Evolutionary conservation across 2,797 vertebrate species (phyloP).

Genomic region (Argentina silus): DNA sequence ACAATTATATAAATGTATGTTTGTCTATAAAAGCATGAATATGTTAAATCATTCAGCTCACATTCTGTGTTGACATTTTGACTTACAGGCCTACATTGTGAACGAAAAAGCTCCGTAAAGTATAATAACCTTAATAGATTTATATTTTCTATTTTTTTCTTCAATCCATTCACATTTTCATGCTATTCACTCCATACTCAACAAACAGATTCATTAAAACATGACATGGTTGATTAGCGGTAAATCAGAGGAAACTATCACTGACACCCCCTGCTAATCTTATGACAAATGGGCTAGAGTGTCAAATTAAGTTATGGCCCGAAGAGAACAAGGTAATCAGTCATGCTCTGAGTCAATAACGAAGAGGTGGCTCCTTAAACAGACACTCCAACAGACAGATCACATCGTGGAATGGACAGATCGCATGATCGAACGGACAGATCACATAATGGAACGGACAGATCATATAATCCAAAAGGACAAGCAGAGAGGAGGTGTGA

Average conservation of each 20-base stretch:
- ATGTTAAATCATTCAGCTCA: too few species aligned
- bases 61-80: too few species aligned
- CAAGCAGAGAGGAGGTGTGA: too few species aligned
- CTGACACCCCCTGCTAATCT: slow-evolving; percentile 44
- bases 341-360: slow-evolving; percentile 59
- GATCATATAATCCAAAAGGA: background rate
- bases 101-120: too few species aligned
- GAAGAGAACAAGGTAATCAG: background rate
- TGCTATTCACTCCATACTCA: too few species aligned
- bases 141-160: too few species aligned
- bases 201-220: background rate
- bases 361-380: slow-evolving; percentile 56
- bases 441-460: slow-evolving; percentile 13
- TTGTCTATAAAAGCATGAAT: too few species aligned
- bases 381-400: slow-evolving; percentile 60
- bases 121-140: too few species aligned
- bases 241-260: slow-evolving; percentile 16
- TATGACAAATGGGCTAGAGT: slow-evolving; percentile 37
- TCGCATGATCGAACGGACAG: slow-evolving; percentile 53
- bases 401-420: slow-evolving; percentile 58
- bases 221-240: slow-evolving; percentile 37
- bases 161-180: too few species aligned
- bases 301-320: slow-evolving; percentile 43
- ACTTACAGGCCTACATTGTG: too few species aligned
- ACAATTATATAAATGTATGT: too few species aligned